Conservation (phyloP, 1,140 invertebrate species). For the Nephila pilipes region DNA sequence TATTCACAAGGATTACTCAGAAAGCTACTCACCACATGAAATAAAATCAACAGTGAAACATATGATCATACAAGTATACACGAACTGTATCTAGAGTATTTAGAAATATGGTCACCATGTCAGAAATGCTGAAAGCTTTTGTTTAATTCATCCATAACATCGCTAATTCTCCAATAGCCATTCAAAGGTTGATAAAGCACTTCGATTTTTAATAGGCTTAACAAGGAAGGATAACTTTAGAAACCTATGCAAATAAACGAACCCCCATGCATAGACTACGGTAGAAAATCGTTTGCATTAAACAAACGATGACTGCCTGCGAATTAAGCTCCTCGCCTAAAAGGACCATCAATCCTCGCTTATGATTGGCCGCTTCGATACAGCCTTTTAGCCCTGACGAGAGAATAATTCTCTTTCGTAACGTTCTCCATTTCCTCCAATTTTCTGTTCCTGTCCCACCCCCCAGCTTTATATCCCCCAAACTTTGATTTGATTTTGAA, state of each 20-base stretch:
- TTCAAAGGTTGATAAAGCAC: slow-evolving; percentile 12
- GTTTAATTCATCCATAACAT: neutral
- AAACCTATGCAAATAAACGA: slow-evolving; percentile 67
- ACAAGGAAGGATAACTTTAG: slow-evolving; percentile 34
- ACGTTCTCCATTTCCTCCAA: slow-evolving; percentile 34
- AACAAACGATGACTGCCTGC: slow-evolving; percentile 60
- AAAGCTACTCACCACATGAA: too few species aligned
- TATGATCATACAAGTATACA: too few species aligned
- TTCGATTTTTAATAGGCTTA: slow-evolving; percentile 39
- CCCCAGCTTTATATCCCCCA: neutral
- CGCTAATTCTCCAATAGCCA: neutral
- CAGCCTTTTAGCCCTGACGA: slow-evolving; percentile 70
- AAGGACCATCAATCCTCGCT: slow-evolving; percentile 70
- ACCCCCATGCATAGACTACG: neutral
- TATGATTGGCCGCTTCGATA: slow-evolving; percentile 69
- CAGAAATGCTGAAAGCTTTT: neutral
- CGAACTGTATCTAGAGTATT: neutral
- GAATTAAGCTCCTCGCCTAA: slow-evolving; percentile 70
- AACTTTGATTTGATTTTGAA: slow-evolving; percentile 67
- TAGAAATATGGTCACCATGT: neutral
- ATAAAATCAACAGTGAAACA: too few species aligned
- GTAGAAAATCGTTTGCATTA: slow-evolving; percentile 64
- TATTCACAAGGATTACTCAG: too few species aligned
- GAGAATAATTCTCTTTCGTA: slow-evolving; percentile 67
- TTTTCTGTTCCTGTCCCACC: neutral